These are phyloP conservation scores for Bovichtus diacanthus DNA, from an alignment of 2,797 vertebrate genomes.

Conservation along the genomic window DNA sequence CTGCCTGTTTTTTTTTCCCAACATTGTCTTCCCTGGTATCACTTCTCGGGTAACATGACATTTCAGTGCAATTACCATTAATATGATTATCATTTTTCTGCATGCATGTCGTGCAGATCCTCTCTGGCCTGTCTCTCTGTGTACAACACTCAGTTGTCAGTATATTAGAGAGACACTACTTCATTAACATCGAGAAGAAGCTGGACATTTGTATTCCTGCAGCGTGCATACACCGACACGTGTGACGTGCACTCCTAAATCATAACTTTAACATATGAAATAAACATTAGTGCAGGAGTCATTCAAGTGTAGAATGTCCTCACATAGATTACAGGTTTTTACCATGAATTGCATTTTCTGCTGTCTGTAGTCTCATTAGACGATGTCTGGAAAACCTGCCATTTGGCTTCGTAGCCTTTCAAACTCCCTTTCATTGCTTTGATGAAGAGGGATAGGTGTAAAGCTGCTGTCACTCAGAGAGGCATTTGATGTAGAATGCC, in stretches of 20 bases:
- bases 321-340: constrained; percentile 46
- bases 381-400: constrained; percentile 34
- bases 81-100: constrained; percentile 41
- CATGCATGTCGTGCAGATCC: constrained; percentile 27
- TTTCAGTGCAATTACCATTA: constrained; percentile 45
- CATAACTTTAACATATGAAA: neutral
- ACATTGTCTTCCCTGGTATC: neutral
- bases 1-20: neutral
- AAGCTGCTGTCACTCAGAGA: constrained; percentile 58
- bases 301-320: constrained; percentile 34
- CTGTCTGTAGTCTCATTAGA: constrained; percentile 42
- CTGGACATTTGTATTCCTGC: constrained; percentile 29
- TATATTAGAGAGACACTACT: constrained; percentile 28
- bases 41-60: constrained; percentile 24
- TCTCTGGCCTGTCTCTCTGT: constrained; percentile 29
- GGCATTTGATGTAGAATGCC: constrained; percentile 22
- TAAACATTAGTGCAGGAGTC: too few species aligned
- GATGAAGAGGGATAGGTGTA: constrained; percentile 52
- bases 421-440: constrained; percentile 41
- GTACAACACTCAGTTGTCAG: constrained; percentile 29
- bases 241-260: neutral
- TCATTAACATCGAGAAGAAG: constrained; percentile 30
- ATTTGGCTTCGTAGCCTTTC: constrained; percentile 48
- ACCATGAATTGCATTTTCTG: constrained; percentile 40
- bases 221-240: constrained; percentile 6